Evolutionary conservation across 2,113 vertebrate genomes (phyloP).

Genomic region (Gopherus evgoodei): DNA sequence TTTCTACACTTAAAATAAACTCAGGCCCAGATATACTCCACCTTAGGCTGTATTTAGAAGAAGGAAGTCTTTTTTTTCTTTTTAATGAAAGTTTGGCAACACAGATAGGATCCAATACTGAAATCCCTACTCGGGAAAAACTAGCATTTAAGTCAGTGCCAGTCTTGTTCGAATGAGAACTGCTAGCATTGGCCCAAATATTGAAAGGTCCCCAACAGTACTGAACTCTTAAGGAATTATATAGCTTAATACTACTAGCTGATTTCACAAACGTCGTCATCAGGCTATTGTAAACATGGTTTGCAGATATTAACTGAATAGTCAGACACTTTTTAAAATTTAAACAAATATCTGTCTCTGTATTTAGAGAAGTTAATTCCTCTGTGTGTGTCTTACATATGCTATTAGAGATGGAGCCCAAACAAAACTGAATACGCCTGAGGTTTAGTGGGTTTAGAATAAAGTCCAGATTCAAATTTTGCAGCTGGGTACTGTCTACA

Average conservation of each 20-base stretch:
- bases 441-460: not conserved
- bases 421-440: not conserved
- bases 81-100: not conserved
- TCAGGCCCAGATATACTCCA: accelerated
- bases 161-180: not conserved
- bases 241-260: not conserved
- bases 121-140: not conserved
- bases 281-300: not conserved
- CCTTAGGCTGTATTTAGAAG: not conserved
- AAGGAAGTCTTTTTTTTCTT: not conserved
- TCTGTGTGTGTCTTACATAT: not conserved
- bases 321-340: not conserved
- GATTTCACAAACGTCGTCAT: not conserved
- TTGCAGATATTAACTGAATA: not conserved
- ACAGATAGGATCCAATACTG: not conserved
- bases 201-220: not conserved
- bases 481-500: not conserved
- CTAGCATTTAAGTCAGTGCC: not conserved
- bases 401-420: not conserved
- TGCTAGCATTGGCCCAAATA: not conserved
- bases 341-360: not conserved
- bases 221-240: not conserved
- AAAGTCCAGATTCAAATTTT: not conserved
- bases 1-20: not conserved
- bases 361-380: not conserved